Evolutionary conservation across 2,888 invertebrate genomes (phyloP).

Genomic region (Agapostemon virescens): DNA sequence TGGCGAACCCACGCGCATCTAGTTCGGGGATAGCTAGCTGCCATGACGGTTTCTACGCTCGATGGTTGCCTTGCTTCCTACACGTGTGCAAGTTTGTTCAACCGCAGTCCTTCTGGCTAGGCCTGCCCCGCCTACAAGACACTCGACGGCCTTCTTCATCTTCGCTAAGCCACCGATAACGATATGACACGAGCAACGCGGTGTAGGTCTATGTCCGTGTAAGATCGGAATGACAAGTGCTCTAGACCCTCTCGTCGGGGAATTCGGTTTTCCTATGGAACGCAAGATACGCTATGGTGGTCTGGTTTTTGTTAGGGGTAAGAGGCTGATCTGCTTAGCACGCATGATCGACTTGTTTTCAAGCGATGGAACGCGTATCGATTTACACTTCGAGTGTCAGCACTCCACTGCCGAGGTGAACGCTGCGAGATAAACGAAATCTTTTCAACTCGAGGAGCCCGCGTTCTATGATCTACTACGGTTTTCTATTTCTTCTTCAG

Average conservation of each 20-base stretch:
- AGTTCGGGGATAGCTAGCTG: slow-evolving; percentile 52
- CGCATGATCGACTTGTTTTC: neutral
- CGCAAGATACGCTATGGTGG: neutral
- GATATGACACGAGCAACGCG: slow-evolving; percentile 31
- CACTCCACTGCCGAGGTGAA: neutral
- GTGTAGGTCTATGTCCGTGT: slow-evolving; percentile 19
- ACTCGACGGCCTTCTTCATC: slow-evolving; percentile 54
- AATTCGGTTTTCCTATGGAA: slow-evolving; percentile 31
- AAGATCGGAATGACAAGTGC: slow-evolving; percentile 70
- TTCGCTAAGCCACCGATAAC: slow-evolving; percentile 62
- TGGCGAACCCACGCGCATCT: slow-evolving; percentile 45
- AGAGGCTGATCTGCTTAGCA: slow-evolving; percentile 6
- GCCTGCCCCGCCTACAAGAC: slow-evolving; percentile 47
- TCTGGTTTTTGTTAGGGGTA: slow-evolving; percentile 48
- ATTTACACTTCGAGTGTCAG: slow-evolving; percentile 6
- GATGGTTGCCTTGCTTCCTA: slow-evolving; percentile 47
- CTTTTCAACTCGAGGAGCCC: neutral
- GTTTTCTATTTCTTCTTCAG: too few species aligned
- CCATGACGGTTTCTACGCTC: slow-evolving; percentile 34
- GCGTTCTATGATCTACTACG: neutral
- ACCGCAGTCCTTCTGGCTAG: slow-evolving; percentile 47
- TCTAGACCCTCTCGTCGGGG: slow-evolving; percentile 3
- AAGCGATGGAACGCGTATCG: slow-evolving; percentile 17
- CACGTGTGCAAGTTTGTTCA: slow-evolving; percentile 65
- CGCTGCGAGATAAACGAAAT: neutral